Evolutionary conservation across 1,140 invertebrate species (phyloP).

Genomic region (Rhagoletis pomonella): DNA sequence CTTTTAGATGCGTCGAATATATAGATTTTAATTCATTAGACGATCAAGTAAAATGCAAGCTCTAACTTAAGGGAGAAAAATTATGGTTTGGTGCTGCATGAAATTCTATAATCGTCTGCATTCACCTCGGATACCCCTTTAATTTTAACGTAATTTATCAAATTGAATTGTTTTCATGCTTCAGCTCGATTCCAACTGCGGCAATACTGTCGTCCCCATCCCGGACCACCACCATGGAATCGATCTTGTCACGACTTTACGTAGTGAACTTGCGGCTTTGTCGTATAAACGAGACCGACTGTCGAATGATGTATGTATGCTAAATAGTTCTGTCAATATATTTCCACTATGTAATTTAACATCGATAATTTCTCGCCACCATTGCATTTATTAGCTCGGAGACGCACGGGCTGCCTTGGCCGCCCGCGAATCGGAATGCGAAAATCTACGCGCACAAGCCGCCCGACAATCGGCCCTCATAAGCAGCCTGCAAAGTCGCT

Average conservation of each 20-base stretch:
- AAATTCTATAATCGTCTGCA: no score
- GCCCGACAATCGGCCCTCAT: constrained; percentile 87
- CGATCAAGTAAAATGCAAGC: no score
- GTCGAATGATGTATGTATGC: constrained; percentile 82
- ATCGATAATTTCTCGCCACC: no score
- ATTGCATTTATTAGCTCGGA: constrained; percentile 59
- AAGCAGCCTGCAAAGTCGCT: constrained; percentile 83
- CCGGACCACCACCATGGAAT: constrained; percentile 67
- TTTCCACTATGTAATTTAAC: not conserved
- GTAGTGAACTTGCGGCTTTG: constrained; percentile 86
- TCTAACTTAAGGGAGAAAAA: no score
- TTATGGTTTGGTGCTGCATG: no score
- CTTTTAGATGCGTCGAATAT: no score
- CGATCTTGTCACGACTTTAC: constrained; percentile 82
- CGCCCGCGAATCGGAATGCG: constrained; percentile 67
- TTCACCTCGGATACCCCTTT: no score
- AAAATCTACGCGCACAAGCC: constrained; percentile 82
- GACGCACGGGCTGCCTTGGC: constrained; percentile 65
- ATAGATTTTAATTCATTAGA: no score
- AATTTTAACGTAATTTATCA: no score
- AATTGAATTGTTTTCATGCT: not conserved
- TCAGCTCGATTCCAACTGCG: constrained; percentile 66
- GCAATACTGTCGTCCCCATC: constrained; percentile 62
- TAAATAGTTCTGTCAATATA: not conserved
- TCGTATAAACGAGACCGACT: constrained; percentile 88